These are phyloP conservation scores for Pentalonia nigronervosa DNA, from an alignment of 1,140 invertebrate species.

Conservation along the genomic window DNA sequence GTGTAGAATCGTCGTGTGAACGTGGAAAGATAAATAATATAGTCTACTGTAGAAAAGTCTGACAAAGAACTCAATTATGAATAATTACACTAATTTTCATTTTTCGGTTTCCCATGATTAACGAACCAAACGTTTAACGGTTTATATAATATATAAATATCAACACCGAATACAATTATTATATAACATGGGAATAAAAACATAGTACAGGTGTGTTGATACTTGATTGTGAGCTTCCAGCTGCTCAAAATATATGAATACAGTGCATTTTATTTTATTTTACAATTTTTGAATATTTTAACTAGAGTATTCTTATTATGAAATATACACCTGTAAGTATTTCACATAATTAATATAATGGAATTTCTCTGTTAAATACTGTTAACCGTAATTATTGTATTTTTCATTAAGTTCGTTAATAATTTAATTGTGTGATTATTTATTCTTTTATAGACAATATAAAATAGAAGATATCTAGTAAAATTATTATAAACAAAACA, in stretches of 20 bases:
- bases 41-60: neutral
- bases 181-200: neutral
- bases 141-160: neutral
- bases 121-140: neutral
- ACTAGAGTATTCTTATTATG: neutral
- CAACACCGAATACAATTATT: neutral
- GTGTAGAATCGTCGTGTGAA: constrained; percentile 33
- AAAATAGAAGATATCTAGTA: neutral
- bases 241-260: neutral
- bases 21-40: neutral
- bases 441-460: neutral
- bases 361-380: constrained; percentile 22
- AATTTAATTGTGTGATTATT: neutral
- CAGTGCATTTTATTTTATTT: neutral
- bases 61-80: constrained; percentile 37
- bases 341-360: constrained; percentile 21
- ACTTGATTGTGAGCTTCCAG: neutral
- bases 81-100: constrained; percentile 36
- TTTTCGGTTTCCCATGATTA: constrained; percentile 48
- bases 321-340: constrained; percentile 14
- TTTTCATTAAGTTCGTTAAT: neutral
- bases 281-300: neutral
- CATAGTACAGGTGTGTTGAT: constrained; percentile 8
- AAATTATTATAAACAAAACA: neutral
- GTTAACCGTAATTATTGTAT: neutral